phyloP scores from a whole-genome alignment of 2,797 vertebrate species.

The Siniperca undulata region DNA sequence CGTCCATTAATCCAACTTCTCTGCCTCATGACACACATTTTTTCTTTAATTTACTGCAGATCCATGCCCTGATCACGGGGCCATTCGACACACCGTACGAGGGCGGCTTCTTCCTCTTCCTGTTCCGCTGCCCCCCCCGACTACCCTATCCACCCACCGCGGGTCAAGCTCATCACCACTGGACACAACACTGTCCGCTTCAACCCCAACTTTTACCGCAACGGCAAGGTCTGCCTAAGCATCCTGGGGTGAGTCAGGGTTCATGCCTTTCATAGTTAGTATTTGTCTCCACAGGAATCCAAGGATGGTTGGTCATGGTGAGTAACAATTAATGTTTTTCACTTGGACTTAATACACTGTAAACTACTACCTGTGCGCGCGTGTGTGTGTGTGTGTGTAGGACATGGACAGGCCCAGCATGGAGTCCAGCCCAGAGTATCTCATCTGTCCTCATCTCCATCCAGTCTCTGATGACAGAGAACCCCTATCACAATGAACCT shows the following conservation, averaged over 20 bases:
- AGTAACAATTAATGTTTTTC: not conserved
- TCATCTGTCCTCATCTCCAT: constrained; percentile 99
- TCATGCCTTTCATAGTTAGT: not conserved
- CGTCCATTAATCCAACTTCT: not conserved
- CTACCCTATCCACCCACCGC: constrained; percentile 98
- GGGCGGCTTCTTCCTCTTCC: constrained; percentile 98
- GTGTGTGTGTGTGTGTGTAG: constrained; percentile 74
- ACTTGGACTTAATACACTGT: not conserved
- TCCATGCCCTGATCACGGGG: constrained; percentile 97
- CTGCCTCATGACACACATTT: not conserved
- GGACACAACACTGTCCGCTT: constrained; percentile 99
- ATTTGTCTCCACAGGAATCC: not conserved
- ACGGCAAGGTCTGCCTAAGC: constrained; percentile 99
- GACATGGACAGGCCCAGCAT: constrained; percentile 98
- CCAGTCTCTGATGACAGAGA: constrained; percentile 99
- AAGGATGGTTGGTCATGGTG: not conserved
- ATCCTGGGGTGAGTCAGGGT: constrained; percentile 92
- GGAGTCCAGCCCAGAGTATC: constrained; percentile 99
- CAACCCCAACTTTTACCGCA: constrained; percentile 99
- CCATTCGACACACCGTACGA: constrained; percentile 99
- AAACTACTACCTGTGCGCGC: not conserved
- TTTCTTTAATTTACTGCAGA: constrained; percentile 78
- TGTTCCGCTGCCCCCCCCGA: constrained; percentile 99
- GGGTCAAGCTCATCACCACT: constrained; percentile 98
- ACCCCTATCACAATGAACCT: constrained; percentile 98